Evolutionary conservation across 1,140 invertebrate species (phyloP).

Genomic region (Bombus breviceps): DNA sequence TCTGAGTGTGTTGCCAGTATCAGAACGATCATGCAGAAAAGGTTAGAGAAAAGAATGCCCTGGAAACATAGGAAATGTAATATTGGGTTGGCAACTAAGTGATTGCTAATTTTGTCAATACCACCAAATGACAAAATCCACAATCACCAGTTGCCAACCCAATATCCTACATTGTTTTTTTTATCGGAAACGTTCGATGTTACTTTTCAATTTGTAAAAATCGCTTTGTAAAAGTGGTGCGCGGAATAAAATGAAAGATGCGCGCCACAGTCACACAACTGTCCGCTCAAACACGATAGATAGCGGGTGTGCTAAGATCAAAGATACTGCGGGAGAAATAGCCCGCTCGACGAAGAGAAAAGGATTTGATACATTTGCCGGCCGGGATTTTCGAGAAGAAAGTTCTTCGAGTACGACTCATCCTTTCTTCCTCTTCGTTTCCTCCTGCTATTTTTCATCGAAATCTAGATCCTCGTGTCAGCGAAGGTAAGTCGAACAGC

Average conservation of each 20-base stretch:
- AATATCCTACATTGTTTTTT: too few relatives aligned
- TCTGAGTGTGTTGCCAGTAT: too few relatives aligned
- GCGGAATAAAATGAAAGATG: background rate
- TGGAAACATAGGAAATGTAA: too few relatives aligned
- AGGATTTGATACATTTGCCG: constrained; percentile 47
- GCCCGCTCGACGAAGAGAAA: constrained; percentile 27
- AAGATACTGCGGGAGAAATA: constrained; percentile 34
- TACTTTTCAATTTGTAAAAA: background rate
- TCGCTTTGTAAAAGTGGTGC: too few relatives aligned
- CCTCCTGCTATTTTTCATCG: constrained; percentile 46
- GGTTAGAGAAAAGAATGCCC: too few relatives aligned
- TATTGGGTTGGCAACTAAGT: too few relatives aligned
- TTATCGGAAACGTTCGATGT: background rate
- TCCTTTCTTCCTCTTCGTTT: constrained; percentile 43
- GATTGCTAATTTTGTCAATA: too few relatives aligned
- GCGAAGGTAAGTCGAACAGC: constrained; percentile 41
- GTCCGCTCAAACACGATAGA: constrained; percentile 18
- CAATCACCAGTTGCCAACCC: too few relatives aligned
- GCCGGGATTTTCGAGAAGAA: constrained; percentile 41
- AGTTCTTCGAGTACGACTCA: constrained; percentile 45
- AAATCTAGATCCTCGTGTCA: constrained; percentile 53
- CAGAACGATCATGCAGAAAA: too few relatives aligned
- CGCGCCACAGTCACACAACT: background rate
- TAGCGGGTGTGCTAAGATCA: constrained; percentile 19
- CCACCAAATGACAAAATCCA: too few relatives aligned